Percentiles rank a stretch among this genome's conserved stretches.
These are phyloP conservation scores for Cheilosia grossa DNA, from an alignment of 2,888 invertebrate genomes.

Conservation along the genomic window DNA sequence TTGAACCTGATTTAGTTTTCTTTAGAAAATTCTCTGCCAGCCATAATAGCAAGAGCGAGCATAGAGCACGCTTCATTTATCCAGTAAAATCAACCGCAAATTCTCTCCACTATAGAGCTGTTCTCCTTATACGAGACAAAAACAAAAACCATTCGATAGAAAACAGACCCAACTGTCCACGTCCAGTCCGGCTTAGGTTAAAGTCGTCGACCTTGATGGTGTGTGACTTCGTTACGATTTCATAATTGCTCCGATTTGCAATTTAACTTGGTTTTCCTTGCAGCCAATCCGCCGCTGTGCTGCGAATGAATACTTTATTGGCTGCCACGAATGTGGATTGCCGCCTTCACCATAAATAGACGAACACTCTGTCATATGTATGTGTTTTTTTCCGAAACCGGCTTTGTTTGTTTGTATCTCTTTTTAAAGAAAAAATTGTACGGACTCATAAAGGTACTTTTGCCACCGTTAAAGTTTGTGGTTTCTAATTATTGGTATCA, in stretches of 20 bases:
- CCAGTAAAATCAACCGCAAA: no score
- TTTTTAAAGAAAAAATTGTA: not conserved
- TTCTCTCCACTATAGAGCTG: no score
- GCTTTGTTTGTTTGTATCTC: conserved; percentile 6
- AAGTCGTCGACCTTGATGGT: conserved; percentile 68
- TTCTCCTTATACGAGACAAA: conserved; percentile 12
- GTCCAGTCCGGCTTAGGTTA: conserved; percentile 26
- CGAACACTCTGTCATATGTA: conserved; percentile 28
- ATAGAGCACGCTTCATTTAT: no score
- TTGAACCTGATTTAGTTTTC: conserved; percentile 21
- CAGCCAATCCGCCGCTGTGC: conserved; percentile 5
- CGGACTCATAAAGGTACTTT: not conserved
- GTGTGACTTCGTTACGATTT: conserved; percentile 50
- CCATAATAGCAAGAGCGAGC: not conserved
- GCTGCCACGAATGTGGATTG: conserved; percentile 17
- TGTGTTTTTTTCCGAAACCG: conserved; percentile 12
- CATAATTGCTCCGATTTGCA: conserved; percentile 53
- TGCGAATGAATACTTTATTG: not conserved
- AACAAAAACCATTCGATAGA: conserved; percentile 8
- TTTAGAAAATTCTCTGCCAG: conserved; percentile 21
- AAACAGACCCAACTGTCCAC: conserved; percentile 22
- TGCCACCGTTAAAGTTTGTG: conserved; percentile 3
- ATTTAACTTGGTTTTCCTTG: conserved; percentile 45
- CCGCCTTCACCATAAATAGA: conserved; percentile 32
- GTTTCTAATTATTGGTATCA: conserved; percentile 30